These are phyloP conservation scores for Prietella phreatophila DNA, from an alignment of 2,113 vertebrate species.

Conservation along the genomic window DNA sequence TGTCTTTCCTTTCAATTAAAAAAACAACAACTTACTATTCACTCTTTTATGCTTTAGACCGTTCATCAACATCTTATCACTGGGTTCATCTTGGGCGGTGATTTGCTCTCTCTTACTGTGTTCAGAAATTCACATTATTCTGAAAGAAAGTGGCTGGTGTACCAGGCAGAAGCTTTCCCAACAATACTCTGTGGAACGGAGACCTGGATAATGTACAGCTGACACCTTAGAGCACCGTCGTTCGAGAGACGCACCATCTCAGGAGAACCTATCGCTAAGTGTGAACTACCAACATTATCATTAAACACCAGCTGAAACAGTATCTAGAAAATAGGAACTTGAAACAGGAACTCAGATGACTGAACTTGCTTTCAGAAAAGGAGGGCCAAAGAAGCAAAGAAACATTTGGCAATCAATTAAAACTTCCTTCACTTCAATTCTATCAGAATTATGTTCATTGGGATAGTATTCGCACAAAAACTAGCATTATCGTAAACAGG, in stretches of 20 bases:
- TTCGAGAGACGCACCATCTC: not conserved
- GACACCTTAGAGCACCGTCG: not conserved
- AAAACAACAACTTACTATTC: not conserved
- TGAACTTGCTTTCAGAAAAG: not conserved
- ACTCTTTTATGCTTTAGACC: not conserved
- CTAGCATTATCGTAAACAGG: not conserved
- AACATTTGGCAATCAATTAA: not conserved
- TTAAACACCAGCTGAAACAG: not conserved
- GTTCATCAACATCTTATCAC: not conserved
- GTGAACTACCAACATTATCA: not conserved
- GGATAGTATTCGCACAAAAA: not conserved
- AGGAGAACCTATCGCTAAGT: not conserved
- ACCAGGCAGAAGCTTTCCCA: not conserved
- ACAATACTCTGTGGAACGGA: not conserved
- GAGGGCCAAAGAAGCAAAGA: not conserved
- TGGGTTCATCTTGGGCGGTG: not conserved
- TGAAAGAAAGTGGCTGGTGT: not conserved
- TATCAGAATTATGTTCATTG: not conserved
- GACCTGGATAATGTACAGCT: not conserved
- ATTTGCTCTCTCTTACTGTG: not conserved
- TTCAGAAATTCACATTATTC: not conserved
- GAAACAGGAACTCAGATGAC: not conserved
- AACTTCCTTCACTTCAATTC: too few relatives aligned
- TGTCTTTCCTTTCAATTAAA: not conserved
- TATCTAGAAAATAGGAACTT: not conserved